These are phyloP conservation scores for Pammene aurita DNA, from an alignment of 2,888 invertebrate species.

Conservation along the genomic window DNA sequence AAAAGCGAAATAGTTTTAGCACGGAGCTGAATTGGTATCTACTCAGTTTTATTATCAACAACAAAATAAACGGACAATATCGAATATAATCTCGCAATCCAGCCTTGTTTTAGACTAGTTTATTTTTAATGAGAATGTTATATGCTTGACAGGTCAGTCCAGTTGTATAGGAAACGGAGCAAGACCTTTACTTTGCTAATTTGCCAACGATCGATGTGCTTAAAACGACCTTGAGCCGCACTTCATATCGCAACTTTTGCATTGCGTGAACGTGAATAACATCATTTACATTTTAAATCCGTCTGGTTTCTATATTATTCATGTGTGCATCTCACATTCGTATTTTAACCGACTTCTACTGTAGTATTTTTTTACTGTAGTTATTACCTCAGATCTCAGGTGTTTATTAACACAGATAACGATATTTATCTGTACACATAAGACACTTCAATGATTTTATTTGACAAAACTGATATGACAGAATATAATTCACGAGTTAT, in stretches of 20 bases:
- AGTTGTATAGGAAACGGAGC: slow-evolving; percentile 19
- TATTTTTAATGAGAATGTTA: neutral
- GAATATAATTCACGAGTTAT: too few species aligned
- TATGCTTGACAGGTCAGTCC: neutral
- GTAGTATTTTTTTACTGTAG: too few species aligned
- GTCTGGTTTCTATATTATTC: slow-evolving; percentile 5
- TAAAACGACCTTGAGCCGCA: slow-evolving; percentile 30
- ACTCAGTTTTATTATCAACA: too few species aligned
- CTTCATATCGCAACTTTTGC: slow-evolving; percentile 33
- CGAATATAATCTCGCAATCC: neutral
- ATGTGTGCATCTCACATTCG: neutral
- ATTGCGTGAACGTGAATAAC: slow-evolving; percentile 33
- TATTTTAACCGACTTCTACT: neutral
- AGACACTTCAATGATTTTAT: too few species aligned
- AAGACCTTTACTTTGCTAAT: slow-evolving; percentile 34
- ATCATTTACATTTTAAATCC: slow-evolving; percentile 18
- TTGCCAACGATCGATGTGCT: slow-evolving; percentile 39
- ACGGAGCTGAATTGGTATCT: too few species aligned
- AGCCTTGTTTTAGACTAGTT: neutral
- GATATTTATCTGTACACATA: too few species aligned
- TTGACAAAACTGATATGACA: too few species aligned
- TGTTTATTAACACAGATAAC: too few species aligned
- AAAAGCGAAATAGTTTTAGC: too few species aligned
- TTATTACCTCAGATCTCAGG: too few species aligned
- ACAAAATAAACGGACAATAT: too few species aligned